phyloP scores from a whole-genome alignment of 23 tunicate genomes.

The Styela plicata region DNA sequence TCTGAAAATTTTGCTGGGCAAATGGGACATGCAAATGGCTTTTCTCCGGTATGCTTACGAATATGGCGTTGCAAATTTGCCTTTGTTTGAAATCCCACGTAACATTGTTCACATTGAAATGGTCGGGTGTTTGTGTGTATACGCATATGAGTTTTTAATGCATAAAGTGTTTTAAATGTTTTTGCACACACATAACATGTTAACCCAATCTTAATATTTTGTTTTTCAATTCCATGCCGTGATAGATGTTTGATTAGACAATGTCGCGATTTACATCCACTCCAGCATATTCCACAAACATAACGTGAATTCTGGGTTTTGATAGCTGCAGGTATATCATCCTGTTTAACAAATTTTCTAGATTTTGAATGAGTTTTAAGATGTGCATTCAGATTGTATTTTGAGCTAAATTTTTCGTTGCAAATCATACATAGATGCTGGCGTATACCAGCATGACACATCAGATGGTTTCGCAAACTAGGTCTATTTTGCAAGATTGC shows the following conservation, averaged over 20 bases:
- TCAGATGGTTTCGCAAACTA: slow-evolving; percentile 39
- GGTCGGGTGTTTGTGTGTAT: slow-evolving; percentile 36
- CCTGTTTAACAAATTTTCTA: neutral
- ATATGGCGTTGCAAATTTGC: slow-evolving; percentile 45
- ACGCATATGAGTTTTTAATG: slow-evolving; percentile 40
- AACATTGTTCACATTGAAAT: slow-evolving; percentile 40
- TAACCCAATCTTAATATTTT: slow-evolving; percentile 13
- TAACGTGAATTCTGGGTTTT: neutral
- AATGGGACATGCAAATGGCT: slow-evolving; percentile 40
- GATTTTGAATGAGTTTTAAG: neutral
- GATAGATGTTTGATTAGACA: slow-evolving; percentile 36
- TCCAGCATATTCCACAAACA: slow-evolving; percentile 55
- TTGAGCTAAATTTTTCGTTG: slow-evolving; percentile 38
- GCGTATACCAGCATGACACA: slow-evolving; percentile 39
- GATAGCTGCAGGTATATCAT: neutral
- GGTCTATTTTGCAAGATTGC: slow-evolving; percentile 25
- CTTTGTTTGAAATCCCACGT: slow-evolving; percentile 44
- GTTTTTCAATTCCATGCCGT: slow-evolving; percentile 28
- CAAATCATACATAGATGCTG: slow-evolving; percentile 38
- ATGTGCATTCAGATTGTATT: slow-evolving; percentile 38
- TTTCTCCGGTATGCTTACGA: slow-evolving; percentile 49
- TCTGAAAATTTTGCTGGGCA: slow-evolving; percentile 63
- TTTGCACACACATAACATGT: slow-evolving; percentile 45
- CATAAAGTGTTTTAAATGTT: slow-evolving; percentile 27
- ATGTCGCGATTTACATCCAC: slow-evolving; percentile 24